A percentile compares a stretch with the other conserved stretches of the same genome.
phyloP scores from a whole-genome alignment of 2,888 invertebrate species.

The Enchytraeus crypticus region DNA sequence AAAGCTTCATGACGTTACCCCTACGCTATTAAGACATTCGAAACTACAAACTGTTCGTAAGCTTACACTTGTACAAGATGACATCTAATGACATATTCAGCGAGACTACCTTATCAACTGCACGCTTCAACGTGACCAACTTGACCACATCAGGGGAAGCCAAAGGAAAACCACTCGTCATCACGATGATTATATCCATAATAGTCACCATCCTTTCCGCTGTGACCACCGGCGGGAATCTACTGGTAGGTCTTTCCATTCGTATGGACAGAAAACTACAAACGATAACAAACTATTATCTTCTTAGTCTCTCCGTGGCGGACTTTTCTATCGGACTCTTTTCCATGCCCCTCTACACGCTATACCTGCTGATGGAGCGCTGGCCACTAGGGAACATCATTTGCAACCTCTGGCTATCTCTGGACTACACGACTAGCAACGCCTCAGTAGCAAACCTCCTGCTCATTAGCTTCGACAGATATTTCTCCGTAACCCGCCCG shows the following conservation, averaged over 20 bases:
- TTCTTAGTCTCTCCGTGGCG: conserved; percentile 86
- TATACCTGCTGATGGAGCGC: conserved; percentile 74
- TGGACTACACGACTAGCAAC: conserved; percentile 95
- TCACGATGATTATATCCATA: conserved; percentile 20
- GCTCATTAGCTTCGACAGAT: conserved; percentile 93
- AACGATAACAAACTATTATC: conserved; percentile 93
- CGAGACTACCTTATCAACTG: too few relatives aligned
- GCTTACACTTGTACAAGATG: too few relatives aligned
- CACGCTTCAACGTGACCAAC: too few relatives aligned
- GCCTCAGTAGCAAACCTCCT: conserved; percentile 94
- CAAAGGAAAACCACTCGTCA: too few relatives aligned
- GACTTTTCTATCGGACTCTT: conserved; percentile 92
- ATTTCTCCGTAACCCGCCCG: conserved; percentile 83
- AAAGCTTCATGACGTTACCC: too few relatives aligned
- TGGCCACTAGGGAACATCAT: conserved; percentile 89
- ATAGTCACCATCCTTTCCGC: conserved; percentile 36
- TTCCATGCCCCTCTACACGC: conserved; percentile 94
- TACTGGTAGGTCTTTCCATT: conserved; percentile 96
- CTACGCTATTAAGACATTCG: too few relatives aligned
- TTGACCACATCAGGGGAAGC: too few relatives aligned
- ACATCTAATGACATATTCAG: too few relatives aligned
- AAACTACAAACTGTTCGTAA: too few relatives aligned
- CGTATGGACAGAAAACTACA: conserved; percentile 97
- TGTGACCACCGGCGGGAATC: conserved; percentile 81
- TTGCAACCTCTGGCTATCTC: conserved; percentile 87